Evolutionary conservation across 1,140 invertebrate genomes (phyloP), one percentile per base, ranked within the genome.

Genomic region (Brachionus angularis): DNA sequence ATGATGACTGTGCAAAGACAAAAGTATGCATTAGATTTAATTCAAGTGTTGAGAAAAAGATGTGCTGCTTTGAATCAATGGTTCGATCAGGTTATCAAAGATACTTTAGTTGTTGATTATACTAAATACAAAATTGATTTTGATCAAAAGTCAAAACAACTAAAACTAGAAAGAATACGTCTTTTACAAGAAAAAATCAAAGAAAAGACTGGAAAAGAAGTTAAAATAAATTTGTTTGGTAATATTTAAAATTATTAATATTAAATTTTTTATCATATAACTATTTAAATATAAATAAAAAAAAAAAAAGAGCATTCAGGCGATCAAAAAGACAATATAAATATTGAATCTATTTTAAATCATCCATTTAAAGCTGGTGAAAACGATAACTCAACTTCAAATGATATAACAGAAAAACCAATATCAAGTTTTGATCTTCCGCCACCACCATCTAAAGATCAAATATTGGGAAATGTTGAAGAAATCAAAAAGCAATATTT

Each of bases 21-120:
- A 50, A 25, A 42, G 47, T 67, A 67, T 27, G 18, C 62, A 4
- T 46, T 67, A 3, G 36, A 47, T 36, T 47, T 67, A 16, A 67
- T 67, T 27, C 42, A 67, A 50, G 47, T 47, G 4, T n/a, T 67
- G 5, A 46, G 62, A 67, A 27, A 50, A 14, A 33, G 62, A 67
- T 67, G 62, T 49, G 62, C 62, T 23, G 62, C 62, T 67, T 23
- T 67, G 8, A 34, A 67, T 23, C 62, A 67, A 47, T 67, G 62
- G 62, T 67, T 67, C 42, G 62, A 67, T 47, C 62, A 47, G 52
- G 52, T 58, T 14, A 67, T 67, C 5, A 67, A 67, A 50, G 62
- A 67, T n/a, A 47, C 39, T 31, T 23, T 67, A 3, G 62, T 67
- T 3, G 47, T 67, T 10, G 62, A 67, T 21, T 67, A 67, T 34